These are phyloP conservation scores for Eospalax fontanierii DNA, from an alignment of 2,797 vertebrate species.

Conservation along the genomic window DNA sequence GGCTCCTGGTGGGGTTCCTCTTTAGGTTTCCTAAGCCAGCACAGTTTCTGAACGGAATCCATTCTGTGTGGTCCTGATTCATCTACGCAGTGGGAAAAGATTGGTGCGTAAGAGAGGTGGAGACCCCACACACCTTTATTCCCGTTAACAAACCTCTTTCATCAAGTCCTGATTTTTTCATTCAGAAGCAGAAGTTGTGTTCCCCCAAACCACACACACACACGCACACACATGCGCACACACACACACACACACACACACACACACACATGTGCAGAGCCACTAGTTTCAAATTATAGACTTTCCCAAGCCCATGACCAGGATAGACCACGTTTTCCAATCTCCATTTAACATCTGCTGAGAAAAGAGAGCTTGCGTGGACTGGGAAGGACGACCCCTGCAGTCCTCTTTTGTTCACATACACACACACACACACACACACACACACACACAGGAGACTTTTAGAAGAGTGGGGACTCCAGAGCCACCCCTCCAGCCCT, in stretches of 20 bases:
- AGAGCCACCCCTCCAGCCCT: background rate
- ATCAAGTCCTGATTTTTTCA: slow-evolving; percentile 58
- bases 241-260: background rate
- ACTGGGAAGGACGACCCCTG: background rate
- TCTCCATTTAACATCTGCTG: background rate
- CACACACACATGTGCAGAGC: background rate
- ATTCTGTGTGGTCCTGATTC: slow-evolving; percentile 61
- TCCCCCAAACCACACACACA: background rate
- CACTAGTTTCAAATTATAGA: background rate
- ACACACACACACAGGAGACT: background rate
- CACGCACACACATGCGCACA: too few relatives aligned
- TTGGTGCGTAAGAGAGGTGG: background rate
- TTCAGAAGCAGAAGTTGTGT: slow-evolving; percentile 44
- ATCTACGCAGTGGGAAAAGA: slow-evolving; percentile 27
- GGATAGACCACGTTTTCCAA: background rate
- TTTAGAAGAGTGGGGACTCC: background rate
- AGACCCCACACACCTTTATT: slow-evolving; percentile 56
- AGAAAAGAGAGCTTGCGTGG: background rate
- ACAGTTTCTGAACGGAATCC: slow-evolving; percentile 19
- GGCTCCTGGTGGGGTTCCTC: background rate
- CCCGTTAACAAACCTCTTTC: slow-evolving; percentile 71
- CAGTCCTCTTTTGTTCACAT: background rate
- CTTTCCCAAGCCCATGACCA: background rate
- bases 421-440: too few relatives aligned
- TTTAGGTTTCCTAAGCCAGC: slow-evolving; percentile 36